Evolutionary conservation across 2,888 invertebrate species (phyloP).

Genomic region (Amiota communis): DNA sequence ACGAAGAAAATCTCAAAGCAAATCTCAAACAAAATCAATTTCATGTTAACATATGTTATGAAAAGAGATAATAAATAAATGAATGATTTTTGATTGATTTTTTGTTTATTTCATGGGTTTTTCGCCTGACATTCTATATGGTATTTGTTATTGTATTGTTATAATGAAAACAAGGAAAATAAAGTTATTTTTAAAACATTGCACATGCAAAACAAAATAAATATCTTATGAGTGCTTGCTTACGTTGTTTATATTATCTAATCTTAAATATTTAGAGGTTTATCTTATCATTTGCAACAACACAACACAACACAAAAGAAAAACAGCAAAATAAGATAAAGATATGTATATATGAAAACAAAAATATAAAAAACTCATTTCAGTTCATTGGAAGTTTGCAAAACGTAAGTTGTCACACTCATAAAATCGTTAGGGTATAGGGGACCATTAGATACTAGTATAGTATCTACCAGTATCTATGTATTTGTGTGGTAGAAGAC

Average conservation of each 20-base stretch:
- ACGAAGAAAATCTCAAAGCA: too few species aligned
- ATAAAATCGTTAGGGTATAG: too few species aligned
- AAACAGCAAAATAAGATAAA: not conserved
- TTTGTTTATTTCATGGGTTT: too few species aligned
- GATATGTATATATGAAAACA: too few species aligned
- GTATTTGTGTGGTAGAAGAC: not conserved
- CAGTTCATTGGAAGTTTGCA: slow-evolving; percentile 9
- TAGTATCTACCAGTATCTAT: not conserved
- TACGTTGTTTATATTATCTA: not conserved
- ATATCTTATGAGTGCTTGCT: not conserved
- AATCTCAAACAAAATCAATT: too few species aligned
- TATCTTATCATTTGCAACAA: not conserved
- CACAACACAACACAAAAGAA: not conserved
- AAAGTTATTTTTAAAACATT: slow-evolving; percentile 10
- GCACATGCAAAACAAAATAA: not conserved
- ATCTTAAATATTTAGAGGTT: not conserved
- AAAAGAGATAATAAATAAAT: too few species aligned
- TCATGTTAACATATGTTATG: too few species aligned
- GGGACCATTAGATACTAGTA: too few species aligned
- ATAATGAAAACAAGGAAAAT: not conserved
- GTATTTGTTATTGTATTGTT: not conserved
- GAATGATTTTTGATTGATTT: too few species aligned
- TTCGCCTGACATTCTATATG: not conserved
- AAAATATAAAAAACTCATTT: not conserved
- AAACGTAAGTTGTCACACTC: not conserved